Conservation (phyloP, 2,113 vertebrate genomes). For the Apistogramma diplotaenia region DNA sequence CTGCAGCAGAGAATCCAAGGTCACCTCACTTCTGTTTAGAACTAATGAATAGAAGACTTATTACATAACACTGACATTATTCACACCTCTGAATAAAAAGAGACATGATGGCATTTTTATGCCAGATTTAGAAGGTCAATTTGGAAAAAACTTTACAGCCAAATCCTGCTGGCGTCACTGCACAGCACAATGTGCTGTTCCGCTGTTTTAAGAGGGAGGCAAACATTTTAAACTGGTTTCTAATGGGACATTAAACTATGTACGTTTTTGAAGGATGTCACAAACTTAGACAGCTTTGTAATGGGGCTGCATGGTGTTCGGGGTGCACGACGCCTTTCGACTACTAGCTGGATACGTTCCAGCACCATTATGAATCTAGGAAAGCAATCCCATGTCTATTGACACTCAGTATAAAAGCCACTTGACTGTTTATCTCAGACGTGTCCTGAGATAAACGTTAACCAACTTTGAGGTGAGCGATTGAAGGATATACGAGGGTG, state of each 20-base stretch:
- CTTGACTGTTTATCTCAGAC: too few relatives aligned
- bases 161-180: conserved; percentile 10
- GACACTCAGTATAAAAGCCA: too few relatives aligned
- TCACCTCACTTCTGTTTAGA: not conserved
- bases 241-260: not conserved
- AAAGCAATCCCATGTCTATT: not conserved
- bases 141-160: conserved; percentile 29
- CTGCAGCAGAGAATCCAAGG: not conserved
- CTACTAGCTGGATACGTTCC: not conserved
- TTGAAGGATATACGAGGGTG: not conserved
- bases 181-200: not conserved
- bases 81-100: conserved; percentile 36
- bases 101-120: not conserved
- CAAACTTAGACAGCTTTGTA: not conserved
- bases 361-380: not conserved
- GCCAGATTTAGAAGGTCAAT: conserved; percentile 8
- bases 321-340: not conserved
- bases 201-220: not conserved
- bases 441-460: too few relatives aligned
- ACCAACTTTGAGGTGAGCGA: not conserved
- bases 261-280: not conserved
- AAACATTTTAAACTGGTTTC: not conserved
- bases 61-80: conserved; percentile 52
- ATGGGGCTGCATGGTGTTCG: not conserved
- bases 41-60: not conserved